These are phyloP conservation scores for Thalassarche chlororhynchos DNA, from an alignment of 2,113 vertebrate genomes.

Conservation along the genomic window DNA sequence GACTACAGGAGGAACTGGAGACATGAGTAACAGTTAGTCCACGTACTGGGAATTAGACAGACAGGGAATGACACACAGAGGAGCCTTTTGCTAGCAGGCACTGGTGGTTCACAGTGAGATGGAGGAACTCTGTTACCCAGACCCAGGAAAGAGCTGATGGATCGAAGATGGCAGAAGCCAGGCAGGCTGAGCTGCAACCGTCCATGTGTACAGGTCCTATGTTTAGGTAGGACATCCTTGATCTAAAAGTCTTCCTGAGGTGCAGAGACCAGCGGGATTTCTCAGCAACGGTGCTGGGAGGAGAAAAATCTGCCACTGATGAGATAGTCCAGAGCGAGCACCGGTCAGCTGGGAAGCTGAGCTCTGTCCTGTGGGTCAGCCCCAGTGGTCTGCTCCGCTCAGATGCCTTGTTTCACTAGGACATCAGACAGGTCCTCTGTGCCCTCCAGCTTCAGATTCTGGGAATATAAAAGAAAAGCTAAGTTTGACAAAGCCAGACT, in stretches of 20 bases:
- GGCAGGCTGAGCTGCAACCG: background rate
- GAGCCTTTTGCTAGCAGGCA: background rate
- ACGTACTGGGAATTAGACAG: background rate
- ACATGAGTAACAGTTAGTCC: background rate
- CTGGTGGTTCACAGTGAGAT: background rate
- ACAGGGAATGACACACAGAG: background rate
- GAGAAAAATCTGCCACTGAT: background rate
- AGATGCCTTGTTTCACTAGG: conserved; percentile 56
- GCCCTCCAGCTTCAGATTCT: conserved; percentile 77
- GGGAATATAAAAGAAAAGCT: background rate
- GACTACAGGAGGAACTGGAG: background rate
- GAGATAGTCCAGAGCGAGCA: background rate
- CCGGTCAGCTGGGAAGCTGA: background rate
- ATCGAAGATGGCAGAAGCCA: background rate
- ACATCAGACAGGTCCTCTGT: conserved; percentile 75
- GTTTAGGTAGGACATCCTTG: background rate
- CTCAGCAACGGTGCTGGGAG: background rate
- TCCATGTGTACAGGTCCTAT: background rate
- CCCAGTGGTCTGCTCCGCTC: background rate
- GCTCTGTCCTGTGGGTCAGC: background rate
- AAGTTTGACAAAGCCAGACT: background rate
- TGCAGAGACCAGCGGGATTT: background rate
- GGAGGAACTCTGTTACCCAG: background rate
- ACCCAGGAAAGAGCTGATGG: background rate
- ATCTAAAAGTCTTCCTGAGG: background rate